phyloP scores from a whole-genome alignment of 2,113 vertebrate genomes.

The Zosterops borbonicus region DNA sequence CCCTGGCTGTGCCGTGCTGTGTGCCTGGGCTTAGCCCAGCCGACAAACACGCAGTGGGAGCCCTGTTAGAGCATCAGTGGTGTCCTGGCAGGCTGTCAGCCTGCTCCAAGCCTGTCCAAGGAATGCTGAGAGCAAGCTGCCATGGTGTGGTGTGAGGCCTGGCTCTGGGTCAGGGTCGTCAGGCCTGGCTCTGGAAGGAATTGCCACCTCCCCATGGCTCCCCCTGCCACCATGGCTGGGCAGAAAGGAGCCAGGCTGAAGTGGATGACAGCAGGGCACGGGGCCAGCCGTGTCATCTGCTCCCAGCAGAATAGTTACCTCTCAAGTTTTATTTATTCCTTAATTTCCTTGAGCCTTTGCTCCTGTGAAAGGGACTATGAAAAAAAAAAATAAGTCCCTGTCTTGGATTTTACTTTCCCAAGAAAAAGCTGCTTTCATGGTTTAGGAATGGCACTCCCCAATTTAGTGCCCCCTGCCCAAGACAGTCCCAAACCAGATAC shows the following conservation, averaged over 20 bases:
- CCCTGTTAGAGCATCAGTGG: background rate
- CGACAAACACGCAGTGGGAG: accelerated
- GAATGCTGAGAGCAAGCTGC: accelerated
- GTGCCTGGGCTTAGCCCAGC: background rate
- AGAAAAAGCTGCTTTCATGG: background rate
- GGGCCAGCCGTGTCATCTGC: background rate
- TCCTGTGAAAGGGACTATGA: background rate
- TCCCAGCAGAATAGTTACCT: background rate
- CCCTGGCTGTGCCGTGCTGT: accelerated
- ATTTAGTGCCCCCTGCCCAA: background rate
- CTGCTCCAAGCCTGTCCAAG: accelerated
- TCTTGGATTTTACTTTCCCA: background rate
- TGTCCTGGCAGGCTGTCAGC: background rate
- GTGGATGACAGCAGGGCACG: background rate
- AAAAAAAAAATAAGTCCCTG: background rate
- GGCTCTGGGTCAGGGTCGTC: accelerated
- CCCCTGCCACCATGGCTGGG: background rate
- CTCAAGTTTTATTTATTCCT: background rate
- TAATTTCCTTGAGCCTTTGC: background rate
- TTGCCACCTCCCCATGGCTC: accelerated
- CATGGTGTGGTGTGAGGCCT: accelerated
- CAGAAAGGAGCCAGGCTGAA: background rate
- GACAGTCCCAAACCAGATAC: background rate
- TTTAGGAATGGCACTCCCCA: background rate
- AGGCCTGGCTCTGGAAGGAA: background rate